Evolutionary conservation across 2,888 invertebrate species (phyloP), one percentile per base, ranked within the genome.

Genomic region (Nowickia ferox): DNA sequence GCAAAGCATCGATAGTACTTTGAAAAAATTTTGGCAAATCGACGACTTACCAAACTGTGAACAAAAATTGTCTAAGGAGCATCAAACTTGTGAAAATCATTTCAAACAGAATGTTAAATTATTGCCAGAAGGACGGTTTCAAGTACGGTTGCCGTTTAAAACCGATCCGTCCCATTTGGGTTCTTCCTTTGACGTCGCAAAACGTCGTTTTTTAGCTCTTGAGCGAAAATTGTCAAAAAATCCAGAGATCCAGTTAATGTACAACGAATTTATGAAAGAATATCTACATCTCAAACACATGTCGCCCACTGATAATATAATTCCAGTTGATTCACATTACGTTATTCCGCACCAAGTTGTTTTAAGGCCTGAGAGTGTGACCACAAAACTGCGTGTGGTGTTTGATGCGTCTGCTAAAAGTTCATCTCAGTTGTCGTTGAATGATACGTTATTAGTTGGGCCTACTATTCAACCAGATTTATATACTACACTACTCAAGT

Each of bases 291-390:
- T 13, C 2, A 30, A 30, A 30, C 30, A 30, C 30, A 30, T 30
- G 30, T 30, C 30, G 4, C 30, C 30, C 30, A 30, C 30, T 30
- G 30, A 30, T 30, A 48, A 48, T 6, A n/a, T 74, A 79, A 63
- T 78, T 42, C 51, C 55, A 4, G 57, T 69, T 17, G 77, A 72
- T 44, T 65, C 69, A 55, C 22, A 55, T 30, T 83, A 86, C 38
- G 68, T 76, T 42, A 78, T 87, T 22, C 87, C 86, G 10, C 86
- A 86, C 17, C 86, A 87, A 75, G 65, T 74, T 46, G 81, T 87
- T 11, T 63, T 84, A 38, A 85, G 72, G 48, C 75, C 77, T 4
- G 57, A 65, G 0, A 83, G 84, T 48, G 63, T 46, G 46, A 72
- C 80, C 10, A 84, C 79, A 11, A 86, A 84, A 40, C 17, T 82